Base-by-base conservation (phyloP, 2,113 vertebrate genomes). In the Archocentrus centrarchus region DNA sequence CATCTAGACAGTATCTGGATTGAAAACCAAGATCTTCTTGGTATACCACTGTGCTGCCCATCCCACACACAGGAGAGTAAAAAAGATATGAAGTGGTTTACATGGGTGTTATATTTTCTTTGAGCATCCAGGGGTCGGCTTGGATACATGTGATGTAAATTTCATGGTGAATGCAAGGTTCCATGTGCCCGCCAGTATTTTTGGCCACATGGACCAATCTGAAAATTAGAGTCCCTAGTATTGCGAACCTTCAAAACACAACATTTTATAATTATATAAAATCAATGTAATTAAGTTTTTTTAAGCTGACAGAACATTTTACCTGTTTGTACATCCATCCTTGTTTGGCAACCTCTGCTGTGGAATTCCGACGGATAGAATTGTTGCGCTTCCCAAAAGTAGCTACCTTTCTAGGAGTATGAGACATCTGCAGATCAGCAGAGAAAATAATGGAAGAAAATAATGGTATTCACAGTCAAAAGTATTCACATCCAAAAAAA, bases 241-340 rank as follows among this genome's bases (percentile, higher is more conserved):
- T 5, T 13, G 35, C 6, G 2, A 35, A 35, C 6, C 35, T 35
- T 35, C 35, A 58, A 58, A 58, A 20, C 7, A 58, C 55, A 58
- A 15, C 47, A 50, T 22, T 13, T 4, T 11, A 58, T 2, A 13
- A 11, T 22, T 22, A 11, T n/a, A 58, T 11, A 22, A 58, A 22
- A 58, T 24, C 5, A 11, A 11, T 22, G 55, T 22, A 10, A n/a
- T 11, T 57, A 27, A 27, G 27, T 20, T 55, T 55, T 57, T 57
- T 57, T 22, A 22, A 58, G n/a, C 17, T 18, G 35, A 41, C 11
- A 11, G 18, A 39, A 39, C 2, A 37, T 15, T 30, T 37, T 77
- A 99, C 98, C 97, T 99, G 98, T 82, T 99, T 99, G 94, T 96
- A 97, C 57, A 99, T 96, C 98, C 98, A 99, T 35, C 98, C 98